phyloP scores from a whole-genome alignment of 2,888 invertebrate species.

The Rugalucina vietnamica region DNA sequence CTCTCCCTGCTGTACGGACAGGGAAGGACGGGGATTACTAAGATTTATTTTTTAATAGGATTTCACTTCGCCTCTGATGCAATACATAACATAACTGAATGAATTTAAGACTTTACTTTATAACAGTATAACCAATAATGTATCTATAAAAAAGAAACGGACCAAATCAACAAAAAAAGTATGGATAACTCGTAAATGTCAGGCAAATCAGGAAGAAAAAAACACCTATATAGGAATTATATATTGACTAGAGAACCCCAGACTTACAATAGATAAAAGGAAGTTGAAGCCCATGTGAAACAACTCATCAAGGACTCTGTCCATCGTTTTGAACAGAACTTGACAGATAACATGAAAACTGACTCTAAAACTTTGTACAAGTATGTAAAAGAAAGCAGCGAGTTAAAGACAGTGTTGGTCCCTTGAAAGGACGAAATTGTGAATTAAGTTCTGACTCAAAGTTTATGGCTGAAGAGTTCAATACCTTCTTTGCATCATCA shows the following conservation, averaged over 20 bases:
- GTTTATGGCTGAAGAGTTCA: background rate
- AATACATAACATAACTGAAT: too few relatives aligned
- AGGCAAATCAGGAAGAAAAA: conserved; percentile 8
- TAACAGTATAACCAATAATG: background rate
- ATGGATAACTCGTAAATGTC: conserved; percentile 11
- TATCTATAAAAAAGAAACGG: background rate
- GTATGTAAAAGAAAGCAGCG: conserved; percentile 20
- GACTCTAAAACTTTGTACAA: conserved; percentile 29
- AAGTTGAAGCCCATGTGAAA: conserved; percentile 13
- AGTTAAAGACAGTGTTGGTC: background rate
- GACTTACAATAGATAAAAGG: conserved; percentile 10
- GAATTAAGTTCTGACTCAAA: conserved; percentile 1
- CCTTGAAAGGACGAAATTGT: background rate
- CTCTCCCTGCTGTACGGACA: too few relatives aligned
- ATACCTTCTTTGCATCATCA: background rate
- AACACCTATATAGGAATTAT: conserved; percentile 9
- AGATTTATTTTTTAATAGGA: too few relatives aligned
- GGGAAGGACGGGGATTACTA: too few relatives aligned
- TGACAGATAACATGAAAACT: background rate
- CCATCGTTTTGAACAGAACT: conserved; percentile 3
- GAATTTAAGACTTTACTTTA: background rate
- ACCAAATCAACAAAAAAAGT: background rate
- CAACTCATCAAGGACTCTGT: conserved; percentile 3
- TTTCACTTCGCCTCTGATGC: too few relatives aligned
- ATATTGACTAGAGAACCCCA: conserved; percentile 20